These are phyloP conservation scores for Meganola albula DNA, from an alignment of 2,888 invertebrate species.

Conservation along the genomic window DNA sequence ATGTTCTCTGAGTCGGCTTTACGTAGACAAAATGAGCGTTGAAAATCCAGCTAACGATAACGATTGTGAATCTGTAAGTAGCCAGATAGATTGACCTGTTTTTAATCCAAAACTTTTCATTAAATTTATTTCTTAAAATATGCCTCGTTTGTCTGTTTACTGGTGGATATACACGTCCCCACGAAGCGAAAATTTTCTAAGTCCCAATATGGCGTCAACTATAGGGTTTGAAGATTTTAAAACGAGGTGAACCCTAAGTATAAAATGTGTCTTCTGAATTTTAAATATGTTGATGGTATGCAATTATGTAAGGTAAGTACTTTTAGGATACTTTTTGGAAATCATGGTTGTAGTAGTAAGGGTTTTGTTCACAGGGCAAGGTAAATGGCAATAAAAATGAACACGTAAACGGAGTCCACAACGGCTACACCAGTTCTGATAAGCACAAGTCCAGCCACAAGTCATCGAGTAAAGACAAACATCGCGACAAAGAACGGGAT, in stretches of 20 bases:
- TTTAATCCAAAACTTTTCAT: slow-evolving; percentile 23
- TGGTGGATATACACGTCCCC: slow-evolving; percentile 67
- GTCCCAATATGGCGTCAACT: slow-evolving; percentile 93
- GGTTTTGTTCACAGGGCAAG: slow-evolving; percentile 60
- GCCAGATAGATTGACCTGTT: slow-evolving; percentile 36
- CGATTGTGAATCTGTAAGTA: slow-evolving; percentile 79
- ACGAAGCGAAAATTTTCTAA: slow-evolving; percentile 79
- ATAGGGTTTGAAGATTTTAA: slow-evolving; percentile 81
- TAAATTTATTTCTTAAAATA: slow-evolving; percentile 18
- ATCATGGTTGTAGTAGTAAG: no score
- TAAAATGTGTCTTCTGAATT: no score
- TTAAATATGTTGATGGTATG: no score
- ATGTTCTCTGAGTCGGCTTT: slow-evolving; percentile 57
- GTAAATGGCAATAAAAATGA: slow-evolving; percentile 76
- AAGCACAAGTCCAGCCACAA: slow-evolving; percentile 80
- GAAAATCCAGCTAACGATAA: slow-evolving; percentile 80
- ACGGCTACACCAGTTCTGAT: slow-evolving; percentile 81
- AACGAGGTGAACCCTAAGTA: no score
- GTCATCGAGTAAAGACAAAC: slow-evolving; percentile 83
- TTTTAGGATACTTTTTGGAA: no score
- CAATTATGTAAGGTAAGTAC: no score
- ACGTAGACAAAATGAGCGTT: slow-evolving; percentile 81
- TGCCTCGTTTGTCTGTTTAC: slow-evolving; percentile 50
- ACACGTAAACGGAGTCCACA: slow-evolving; percentile 88
- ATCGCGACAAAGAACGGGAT: slow-evolving; percentile 81